Base-by-base conservation (phyloP, 2,113 vertebrate genomes). In the Procavia capensis region DNA sequence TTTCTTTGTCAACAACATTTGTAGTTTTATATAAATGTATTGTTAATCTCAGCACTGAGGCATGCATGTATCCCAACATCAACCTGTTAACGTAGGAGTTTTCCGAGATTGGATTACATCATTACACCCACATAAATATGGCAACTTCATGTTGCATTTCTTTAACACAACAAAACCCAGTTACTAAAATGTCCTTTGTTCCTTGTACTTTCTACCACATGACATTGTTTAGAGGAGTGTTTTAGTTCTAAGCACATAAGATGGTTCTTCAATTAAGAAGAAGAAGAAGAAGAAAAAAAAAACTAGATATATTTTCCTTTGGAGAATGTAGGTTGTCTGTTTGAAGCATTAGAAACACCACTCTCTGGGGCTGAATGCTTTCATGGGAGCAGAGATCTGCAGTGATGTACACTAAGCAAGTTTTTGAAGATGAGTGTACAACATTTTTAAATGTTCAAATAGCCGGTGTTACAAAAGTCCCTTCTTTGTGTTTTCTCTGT, bases 101-200 rank as follows among this genome's bases (percentile, higher is more conserved):
- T 97, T 92, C 85, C 83, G 31, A 31, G 89, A 94, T 87, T 88
- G 64, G 91, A 90, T 95, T 96, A 87, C 76, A 95, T 95, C 84
- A 85, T 94, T 91, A 68, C 1, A 4, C 84, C 81, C 75, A 96
- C 82, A 90, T 79, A 96, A 96, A 96, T 95, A 93, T 79, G 94
- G 95, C 95, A 95, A 95, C 84, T 96, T 94, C 86, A 95, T 93
- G 84, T 84, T 93, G 91, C 81, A 66, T 96, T 96, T 96, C 91
- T 86, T 95, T 95, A 97, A 94, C 88, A 91, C 31, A 95, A 88
- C 50, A 96, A 94, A 96, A 90, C 25, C n/a, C 61, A 96, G 86
- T 89, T 91, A 47, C 96, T 81, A 88, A 94, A 92, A 75, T 87
- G 88, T 80, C 9, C 82, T 95, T 95, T 64, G 78, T 83, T 95